Percentiles rank a stretch among this genome's conserved stretches.
phyloP scores from a whole-genome alignment of 2,888 invertebrate genomes.

The Aspidiotus destructor region DNA sequence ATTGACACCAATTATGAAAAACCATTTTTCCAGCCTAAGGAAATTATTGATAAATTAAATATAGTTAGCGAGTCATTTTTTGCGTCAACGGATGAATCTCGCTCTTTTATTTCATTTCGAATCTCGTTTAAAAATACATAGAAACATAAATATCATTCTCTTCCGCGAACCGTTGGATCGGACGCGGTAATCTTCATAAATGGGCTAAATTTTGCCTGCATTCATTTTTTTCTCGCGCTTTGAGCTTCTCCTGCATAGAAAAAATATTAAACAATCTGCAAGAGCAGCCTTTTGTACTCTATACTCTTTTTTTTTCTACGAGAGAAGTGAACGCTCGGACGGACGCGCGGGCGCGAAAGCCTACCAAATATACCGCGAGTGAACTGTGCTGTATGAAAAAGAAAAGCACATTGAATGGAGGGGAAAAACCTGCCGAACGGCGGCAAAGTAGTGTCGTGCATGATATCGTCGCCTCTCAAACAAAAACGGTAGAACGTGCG shows the following conservation, averaged over 20 bases:
- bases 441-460: slow-evolving; percentile 4
- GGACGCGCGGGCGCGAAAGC: slow-evolving; percentile 25
- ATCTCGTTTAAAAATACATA: too few species aligned
- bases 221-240: not conserved
- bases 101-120: too few species aligned
- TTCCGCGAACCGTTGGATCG: too few species aligned
- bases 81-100: too few species aligned
- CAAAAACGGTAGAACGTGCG: not conserved
- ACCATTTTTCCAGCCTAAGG: too few species aligned
- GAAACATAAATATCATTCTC: too few species aligned
- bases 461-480: not conserved
- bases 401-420: not conserved
- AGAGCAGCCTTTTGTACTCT: slow-evolving; percentile 16
- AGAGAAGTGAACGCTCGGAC: slow-evolving; percentile 14
- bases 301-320: not conserved
- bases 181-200: slow-evolving; percentile 9
- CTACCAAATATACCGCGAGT: slow-evolving; percentile 8
- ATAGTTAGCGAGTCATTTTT: too few species aligned
- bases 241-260: not conserved
- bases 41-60: too few species aligned
- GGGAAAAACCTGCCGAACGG: not conserved
- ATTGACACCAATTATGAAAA: too few species aligned
- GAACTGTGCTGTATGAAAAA: slow-evolving; percentile 16
- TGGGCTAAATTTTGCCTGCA: slow-evolving; percentile 3
- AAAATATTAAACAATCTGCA: slow-evolving; percentile 7